Evolutionary conservation across 1,140 invertebrate genomes (phyloP), one percentile per base, ranked within the genome.

Genomic region (Teleopsis dalmanni): DNA sequence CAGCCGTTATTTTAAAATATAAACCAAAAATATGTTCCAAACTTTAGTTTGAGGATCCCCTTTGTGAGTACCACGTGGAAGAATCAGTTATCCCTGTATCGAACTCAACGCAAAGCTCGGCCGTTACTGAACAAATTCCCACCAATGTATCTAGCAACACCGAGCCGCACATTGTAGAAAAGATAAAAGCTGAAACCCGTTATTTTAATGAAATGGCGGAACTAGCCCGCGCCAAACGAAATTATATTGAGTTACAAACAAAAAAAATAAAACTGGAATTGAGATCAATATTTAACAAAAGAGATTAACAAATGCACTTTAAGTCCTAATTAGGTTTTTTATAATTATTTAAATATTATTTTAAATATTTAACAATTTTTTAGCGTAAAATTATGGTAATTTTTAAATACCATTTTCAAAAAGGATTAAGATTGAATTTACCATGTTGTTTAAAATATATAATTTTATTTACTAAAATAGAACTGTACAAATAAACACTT

Each of bases 191-290:
- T 9, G 63, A 66, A 44, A 66, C 63, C 43, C 63, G 65, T 46
- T 66, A 66, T 42, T 66, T 57, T 22, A 66, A 66, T 52, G 63
- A 66, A 36, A 66, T 66, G 63, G 63, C 63, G 16, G 60, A 63
- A 23, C 25, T 66, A 40, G 63, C 63, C 16, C 57, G 60, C 11
- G 59, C 63, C 37, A 66, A 66, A 37, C 52, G 63, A 0, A 48
- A 57, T 31, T 37, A 59, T 3, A 61, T 66, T 7, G 63, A 66
- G 45, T 35, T 66, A 40, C 63, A 66, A 43, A 60, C 60, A 23
- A 66, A 66, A 48, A 59, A 19, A 43, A 56, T 14, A 54, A 59
- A 16, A 42, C 57, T 11, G 54, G 60, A 40, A 60, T 63, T 59
- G 35, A 21, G 27, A 18, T 29, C 36, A 22, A 36, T 47, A 43